Evolutionary conservation across 2,888 invertebrate genomes (phyloP), one percentile per base, ranked within the genome.

Genomic region (Nomada lathburiana): DNA sequence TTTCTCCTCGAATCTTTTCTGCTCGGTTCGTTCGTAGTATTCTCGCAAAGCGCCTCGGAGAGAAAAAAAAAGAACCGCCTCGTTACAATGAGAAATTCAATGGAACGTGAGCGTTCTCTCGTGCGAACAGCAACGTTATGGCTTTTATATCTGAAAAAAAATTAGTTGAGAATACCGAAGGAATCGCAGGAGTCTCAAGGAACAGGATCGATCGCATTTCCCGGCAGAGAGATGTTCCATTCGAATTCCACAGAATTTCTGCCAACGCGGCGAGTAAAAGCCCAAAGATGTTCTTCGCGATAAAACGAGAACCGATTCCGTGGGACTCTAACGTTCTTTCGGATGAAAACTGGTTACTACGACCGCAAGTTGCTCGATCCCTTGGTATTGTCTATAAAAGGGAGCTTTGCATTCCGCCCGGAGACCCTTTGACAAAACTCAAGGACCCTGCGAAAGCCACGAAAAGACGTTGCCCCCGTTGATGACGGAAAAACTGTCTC

Each of bases 211-310:
- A 18, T 29, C 9, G 26, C 4, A n/a, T 29, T 20, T n/a, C 10
- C 7, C 4, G 2, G 52, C 10, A n/a, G 2, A 26, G 7, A 5
- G 18, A n/a, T 10, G 36, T 13, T 10, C 69, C 26, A 59, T 59
- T 70, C 59, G 59, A 70, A 70, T 70, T 70, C 59, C 47, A n/a
- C 44, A 4, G 59, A 70, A 70, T 59, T 47, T 59, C 47, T 57
- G 4, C 29, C 13, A 13, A n/a, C 10, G 26, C 42, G 42, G 1
- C 18, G 9, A 5, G 44, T 23, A 47, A 57, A 44, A 57, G 44
- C n/a, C 23, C 44, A 57, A 42, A 42, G 69, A 57, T 44, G 44
- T 23, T 23, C 4, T 0, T 1, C 16, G 16, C 4, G 26, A 59
- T 29, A 59, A 59, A 59, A 59, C 16, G 59, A 16, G 20, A n/a